Evolutionary conservation across 2,888 invertebrate species (phyloP).

Genomic region (Drosophila pegasa): DNA sequence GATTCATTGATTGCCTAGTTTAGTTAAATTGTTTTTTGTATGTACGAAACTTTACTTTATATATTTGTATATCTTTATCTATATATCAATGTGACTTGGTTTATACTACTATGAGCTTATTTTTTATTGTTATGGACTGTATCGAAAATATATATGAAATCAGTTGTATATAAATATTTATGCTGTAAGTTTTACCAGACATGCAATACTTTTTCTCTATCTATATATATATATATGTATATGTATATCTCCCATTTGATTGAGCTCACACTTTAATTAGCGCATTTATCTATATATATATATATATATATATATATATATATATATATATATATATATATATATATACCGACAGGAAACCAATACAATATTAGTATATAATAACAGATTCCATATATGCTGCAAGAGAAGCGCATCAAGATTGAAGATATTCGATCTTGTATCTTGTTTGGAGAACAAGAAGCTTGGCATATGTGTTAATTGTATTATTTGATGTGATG

Average conservation of each 20-base stretch:
- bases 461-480: slow-evolving; percentile 61
- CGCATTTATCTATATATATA: slow-evolving; percentile 68
- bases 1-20: slow-evolving; percentile 64
- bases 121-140: slow-evolving; percentile 72
- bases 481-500: slow-evolving; percentile 77
- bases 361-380: slow-evolving; percentile 59
- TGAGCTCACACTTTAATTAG: slow-evolving; percentile 67
- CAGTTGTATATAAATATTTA: slow-evolving; percentile 67
- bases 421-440: slow-evolving; percentile 27
- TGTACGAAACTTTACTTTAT: slow-evolving; percentile 59
- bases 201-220: slow-evolving; percentile 58
- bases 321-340: slow-evolving; percentile 37
- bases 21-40: slow-evolving; percentile 75
- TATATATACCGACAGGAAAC: slow-evolving; percentile 41
- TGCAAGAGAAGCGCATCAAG: slow-evolving; percentile 33
- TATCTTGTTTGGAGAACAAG: slow-evolving; percentile 45
- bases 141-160: slow-evolving; percentile 58
- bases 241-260: slow-evolving; percentile 40
- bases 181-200: slow-evolving; percentile 51
- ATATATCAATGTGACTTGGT: slow-evolving; percentile 65
- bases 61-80: slow-evolving; percentile 38
- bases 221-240: neutral
- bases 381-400: slow-evolving; percentile 63
- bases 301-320: slow-evolving; percentile 26
- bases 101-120: slow-evolving; percentile 59